Conservation (phyloP, 2,888 invertebrate species). For the Plusia festucae region DNA sequence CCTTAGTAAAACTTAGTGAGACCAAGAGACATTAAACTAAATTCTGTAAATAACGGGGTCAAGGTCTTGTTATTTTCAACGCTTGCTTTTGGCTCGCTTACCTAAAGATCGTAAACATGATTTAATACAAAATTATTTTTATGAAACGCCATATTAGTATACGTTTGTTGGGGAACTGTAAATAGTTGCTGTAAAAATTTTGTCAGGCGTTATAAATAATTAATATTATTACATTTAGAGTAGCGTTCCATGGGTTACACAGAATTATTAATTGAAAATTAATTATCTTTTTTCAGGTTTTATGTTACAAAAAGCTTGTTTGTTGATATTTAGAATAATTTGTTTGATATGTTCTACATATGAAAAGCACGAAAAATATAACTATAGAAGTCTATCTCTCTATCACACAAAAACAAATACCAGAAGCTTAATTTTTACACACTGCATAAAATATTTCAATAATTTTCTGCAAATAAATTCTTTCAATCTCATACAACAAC, state of each 20-base stretch:
- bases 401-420: too few species aligned
- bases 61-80: constrained; percentile 46
- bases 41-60: constrained; percentile 25
- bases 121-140: constrained; percentile 23
- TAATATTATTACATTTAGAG: too few species aligned
- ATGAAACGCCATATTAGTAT: neutral
- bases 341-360: too few species aligned
- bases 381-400: too few species aligned
- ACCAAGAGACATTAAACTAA: constrained; percentile 22
- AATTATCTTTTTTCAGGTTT: too few species aligned
- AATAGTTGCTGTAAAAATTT: neutral
- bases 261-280: too few species aligned
- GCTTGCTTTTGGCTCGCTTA: constrained; percentile 34
- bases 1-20: neutral
- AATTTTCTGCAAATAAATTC: neutral
- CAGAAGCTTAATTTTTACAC: neutral
- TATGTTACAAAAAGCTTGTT: too few species aligned
- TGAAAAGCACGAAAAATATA: too few species aligned
- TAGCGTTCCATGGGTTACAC: too few species aligned
- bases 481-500: neutral
- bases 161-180: neutral
- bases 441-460: neutral
- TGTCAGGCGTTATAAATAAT: neutral
- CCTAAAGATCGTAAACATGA: constrained; percentile 26
- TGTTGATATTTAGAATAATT: too few species aligned